Base-by-base conservation (phyloP, 2,113 vertebrate genomes). In the Platysteira castanea region DNA sequence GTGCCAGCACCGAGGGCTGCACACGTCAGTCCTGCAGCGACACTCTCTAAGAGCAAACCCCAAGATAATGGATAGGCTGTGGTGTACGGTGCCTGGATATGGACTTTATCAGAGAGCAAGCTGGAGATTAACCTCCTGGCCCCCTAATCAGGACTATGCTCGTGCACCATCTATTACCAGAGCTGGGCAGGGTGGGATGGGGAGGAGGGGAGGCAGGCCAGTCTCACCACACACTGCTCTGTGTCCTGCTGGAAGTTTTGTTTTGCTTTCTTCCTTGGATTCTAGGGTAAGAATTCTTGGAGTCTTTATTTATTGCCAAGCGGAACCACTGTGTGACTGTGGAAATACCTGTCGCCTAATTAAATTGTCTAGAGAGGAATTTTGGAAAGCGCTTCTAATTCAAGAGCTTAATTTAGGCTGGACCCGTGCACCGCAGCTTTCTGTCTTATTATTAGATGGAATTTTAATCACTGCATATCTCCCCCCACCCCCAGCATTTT, bases 391-490 rank as follows among this genome's bases (percentile, higher is more conserved):
- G 2, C 87, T 93, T 60, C 79, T 89, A 92, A 94, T 87, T 96
- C 93, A 84, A 94, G 84, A 96, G 94, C 80, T 95, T 95, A 96
- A 89, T 90, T 96, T 84, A 93, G 93, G 87, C 82, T 67, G 49
- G 82, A 61, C 53, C 87, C 2, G 3, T 79, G 64, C 64, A 94
- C 84, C 37, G 33, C 63, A 68, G 87, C 70, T 91, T 95, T 94
- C 86, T 74, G 61, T 87, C 90, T 95, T 96, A 84, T 91, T 97
- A 95, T 94, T 96, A 97, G 95, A 96, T 87, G 76, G 89, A 97
- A 94, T 96, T 57, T 28, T 95, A 95, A 97, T 96, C 87, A 73
- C 76, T 90, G 81, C 84, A 92, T 82, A 74, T 90, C 74, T 89
- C 57, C 71, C 84, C 84, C 87, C 50, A 75, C 90, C 64, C 84